Evolutionary conservation across 2,797 vertebrate species (phyloP).

Genomic region (Benthosema pterotum): DNA sequence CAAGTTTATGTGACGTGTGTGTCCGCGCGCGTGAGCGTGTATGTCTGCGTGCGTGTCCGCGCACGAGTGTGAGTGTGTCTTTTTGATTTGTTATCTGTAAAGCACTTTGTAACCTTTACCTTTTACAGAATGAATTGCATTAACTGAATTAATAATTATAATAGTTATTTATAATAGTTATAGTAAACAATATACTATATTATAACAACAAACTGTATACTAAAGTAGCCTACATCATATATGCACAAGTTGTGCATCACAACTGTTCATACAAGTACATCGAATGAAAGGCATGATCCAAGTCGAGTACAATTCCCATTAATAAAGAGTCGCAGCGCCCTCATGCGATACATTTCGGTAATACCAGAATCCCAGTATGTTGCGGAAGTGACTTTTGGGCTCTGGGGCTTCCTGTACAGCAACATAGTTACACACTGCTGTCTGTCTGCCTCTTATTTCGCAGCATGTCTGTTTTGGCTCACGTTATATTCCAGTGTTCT

Average conservation of each 20-base stretch:
- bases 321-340: conserved; percentile 39
- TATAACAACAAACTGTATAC: no score
- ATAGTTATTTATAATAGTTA: no score
- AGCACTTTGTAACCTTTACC: not conserved
- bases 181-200: no score
- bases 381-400: conserved; percentile 25
- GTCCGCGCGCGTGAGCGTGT: no score
- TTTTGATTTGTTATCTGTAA: not conserved
- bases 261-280: no score
- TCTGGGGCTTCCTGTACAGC: conserved; percentile 36
- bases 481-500: conserved; percentile 57
- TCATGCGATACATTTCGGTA: not conserved
- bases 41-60: no score
- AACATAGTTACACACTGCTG: not conserved
- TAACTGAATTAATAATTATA: no score
- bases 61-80: no score
- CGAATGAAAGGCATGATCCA: no score
- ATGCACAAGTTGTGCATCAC: no score
- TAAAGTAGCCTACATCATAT: no score
- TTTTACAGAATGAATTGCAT: not conserved
- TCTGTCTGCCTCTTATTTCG: conserved; percentile 1
- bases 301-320: not conserved
- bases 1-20: not conserved
- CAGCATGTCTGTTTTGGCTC: conserved; percentile 56
- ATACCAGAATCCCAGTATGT: not conserved